Evolutionary conservation across 1,140 invertebrate species (phyloP).

Genomic region (Reticulitermes speratus): DNA sequence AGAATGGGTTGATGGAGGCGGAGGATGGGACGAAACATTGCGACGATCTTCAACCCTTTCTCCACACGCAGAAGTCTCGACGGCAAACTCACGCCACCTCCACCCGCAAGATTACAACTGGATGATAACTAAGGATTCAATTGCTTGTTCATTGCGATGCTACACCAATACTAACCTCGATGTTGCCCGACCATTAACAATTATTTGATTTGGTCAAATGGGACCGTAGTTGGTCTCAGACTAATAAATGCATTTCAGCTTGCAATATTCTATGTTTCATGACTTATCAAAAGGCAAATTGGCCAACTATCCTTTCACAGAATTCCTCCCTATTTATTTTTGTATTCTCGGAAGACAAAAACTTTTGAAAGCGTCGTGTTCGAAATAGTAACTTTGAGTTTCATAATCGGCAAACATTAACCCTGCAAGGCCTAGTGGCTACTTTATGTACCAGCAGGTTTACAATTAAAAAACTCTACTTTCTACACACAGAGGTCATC

Average conservation of each 20-base stretch:
- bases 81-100: not conserved
- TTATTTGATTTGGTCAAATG: not conserved
- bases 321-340: not conserved
- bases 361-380: too few species aligned
- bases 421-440: too few species aligned
- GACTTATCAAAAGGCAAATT: not conserved
- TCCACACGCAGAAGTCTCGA: not conserved
- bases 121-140: constrained; percentile 1
- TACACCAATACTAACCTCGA: not conserved
- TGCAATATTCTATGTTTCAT: not conserved
- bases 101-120: not conserved
- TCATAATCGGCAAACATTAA: too few species aligned
- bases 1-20: not conserved
- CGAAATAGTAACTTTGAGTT: too few species aligned
- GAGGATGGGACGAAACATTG: not conserved
- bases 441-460: too few species aligned
- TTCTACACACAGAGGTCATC: too few species aligned
- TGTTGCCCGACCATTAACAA: not conserved
- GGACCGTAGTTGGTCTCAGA: not conserved
- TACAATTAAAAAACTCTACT: too few species aligned
- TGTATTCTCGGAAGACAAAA: too few species aligned
- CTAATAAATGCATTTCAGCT: constrained; percentile 2
- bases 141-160: not conserved
- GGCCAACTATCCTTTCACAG: not conserved
- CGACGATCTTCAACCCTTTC: not conserved